phyloP scores from a whole-genome alignment of 2,113 vertebrate species.

The Salvelinus fontinalis region DNA sequence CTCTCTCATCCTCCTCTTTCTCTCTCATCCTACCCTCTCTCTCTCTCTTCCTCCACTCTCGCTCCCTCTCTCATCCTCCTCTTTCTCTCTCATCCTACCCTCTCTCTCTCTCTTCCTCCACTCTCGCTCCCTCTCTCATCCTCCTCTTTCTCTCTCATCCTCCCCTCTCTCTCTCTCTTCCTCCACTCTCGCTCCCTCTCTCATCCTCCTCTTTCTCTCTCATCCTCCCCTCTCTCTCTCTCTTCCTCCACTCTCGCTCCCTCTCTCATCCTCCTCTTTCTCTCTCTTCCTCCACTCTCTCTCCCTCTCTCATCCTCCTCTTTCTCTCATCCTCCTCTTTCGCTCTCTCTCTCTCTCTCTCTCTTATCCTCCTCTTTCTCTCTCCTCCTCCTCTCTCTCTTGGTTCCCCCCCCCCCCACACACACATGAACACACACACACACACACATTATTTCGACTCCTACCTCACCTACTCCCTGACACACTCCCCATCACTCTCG shows the following conservation, averaged over 20 bases:
- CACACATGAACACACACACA: not conserved
- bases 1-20: not conserved
- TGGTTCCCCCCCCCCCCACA: not conserved
- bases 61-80: not conserved
- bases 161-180: too few species aligned
- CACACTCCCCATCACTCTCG: not conserved
- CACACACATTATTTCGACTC: conserved; percentile 1
- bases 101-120: not conserved
- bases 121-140: not conserved
- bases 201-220: too few species aligned
- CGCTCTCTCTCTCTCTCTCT: not conserved
- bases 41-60: not conserved
- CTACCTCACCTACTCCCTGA: conserved; percentile 7
- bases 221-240: not conserved
- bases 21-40: not conserved
- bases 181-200: too few species aligned
- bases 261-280: not conserved
- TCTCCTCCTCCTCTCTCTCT: not conserved
- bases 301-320: not conserved
- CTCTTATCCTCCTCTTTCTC: not conserved
- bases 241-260: too few species aligned
- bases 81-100: not conserved
- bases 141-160: not conserved
- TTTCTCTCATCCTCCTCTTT: not conserved
- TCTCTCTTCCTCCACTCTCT: not conserved